Evolutionary conservation across 1,140 invertebrate genomes (phyloP), one percentile per base, ranked within the genome.

Genomic region (Formica selysi): DNA sequence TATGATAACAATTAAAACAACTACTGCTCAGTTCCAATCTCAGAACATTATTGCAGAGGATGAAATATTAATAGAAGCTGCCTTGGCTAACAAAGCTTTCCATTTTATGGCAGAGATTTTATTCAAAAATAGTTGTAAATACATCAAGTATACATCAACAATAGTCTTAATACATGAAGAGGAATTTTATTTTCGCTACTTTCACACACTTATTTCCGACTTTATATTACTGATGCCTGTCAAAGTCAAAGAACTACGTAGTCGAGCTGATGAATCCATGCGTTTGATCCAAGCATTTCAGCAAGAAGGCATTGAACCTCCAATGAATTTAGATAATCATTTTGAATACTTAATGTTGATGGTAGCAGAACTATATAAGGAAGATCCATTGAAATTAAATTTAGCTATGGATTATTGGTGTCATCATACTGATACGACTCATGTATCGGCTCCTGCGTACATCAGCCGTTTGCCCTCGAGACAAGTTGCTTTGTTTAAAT

Each of bases 171-270:
- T 98, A 65, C 96, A 96, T 87, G 95, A 96, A 84, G 98, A 98
- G 94, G 97, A 98, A 93, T 99, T 98, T 93, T 98, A 98, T 90
- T 95, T 98, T 88, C 96, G 97, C 61, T 96, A 98, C 71, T 96
- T 99, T 51, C 99, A 99, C 93, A 96, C 96, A 13, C 93, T 99
- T 1, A 96, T 99, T 64, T 98, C 98, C 0, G 98, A 99, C 94
- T 99, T 99, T 89, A 98, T 99, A 76, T 97, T 98, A 67, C 96
- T 98, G 51, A 98, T 99, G 98, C 98, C 99, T 51, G 95, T 98
- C 48, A 99, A 99, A 95, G 96, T 98, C 0, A 98, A 98, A 93
- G 98, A 98, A 92, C 94, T 98, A 64, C 95, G 97, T 62, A 97
- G 97, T 89, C 96, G 97, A 88, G 98, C 98, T 0, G 98, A 99